A percentile compares a stretch with the other conserved stretches of the same genome.
Conservation (phyloP, 2,797 vertebrate species). For the Hyperoplus immaculatus region DNA sequence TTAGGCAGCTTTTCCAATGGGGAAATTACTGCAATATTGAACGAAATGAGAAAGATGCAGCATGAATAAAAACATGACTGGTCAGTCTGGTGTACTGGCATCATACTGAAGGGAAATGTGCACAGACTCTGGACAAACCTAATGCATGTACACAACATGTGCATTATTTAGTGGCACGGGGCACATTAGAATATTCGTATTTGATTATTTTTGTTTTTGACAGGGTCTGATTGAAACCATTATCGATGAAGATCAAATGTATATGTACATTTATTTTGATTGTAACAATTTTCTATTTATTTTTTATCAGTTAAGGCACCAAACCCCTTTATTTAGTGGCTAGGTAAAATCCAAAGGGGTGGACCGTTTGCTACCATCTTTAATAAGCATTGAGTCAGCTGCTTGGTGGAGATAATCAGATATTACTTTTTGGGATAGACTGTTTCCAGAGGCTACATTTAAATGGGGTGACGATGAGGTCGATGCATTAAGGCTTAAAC, state of each 20-base stretch:
- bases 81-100: not conserved
- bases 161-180: not conserved
- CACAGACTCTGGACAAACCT: not conserved
- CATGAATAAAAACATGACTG: slow-evolving; percentile 39
- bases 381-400: slow-evolving; percentile 33
- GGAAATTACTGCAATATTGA: slow-evolving; percentile 58
- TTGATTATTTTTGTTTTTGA: not conserved
- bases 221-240: not conserved
- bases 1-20: slow-evolving; percentile 31
- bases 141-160: not conserved
- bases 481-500: slow-evolving; percentile 39
- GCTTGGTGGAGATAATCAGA: slow-evolving; percentile 45
- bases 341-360: slow-evolving; percentile 12
- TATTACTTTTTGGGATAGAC: slow-evolving; percentile 42
- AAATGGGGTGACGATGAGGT: slow-evolving; percentile 46
- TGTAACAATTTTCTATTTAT: not conserved
- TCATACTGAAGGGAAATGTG: slow-evolving; percentile 26
- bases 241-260: not conserved
- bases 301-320: not conserved
- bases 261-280: not conserved
- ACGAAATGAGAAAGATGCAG: slow-evolving; percentile 43
- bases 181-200: not conserved
- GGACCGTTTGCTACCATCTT: slow-evolving; percentile 18
- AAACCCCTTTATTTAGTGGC: not conserved
- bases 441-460: slow-evolving; percentile 41